These are phyloP conservation scores for Meganola albula DNA, from an alignment of 2,888 invertebrate genomes.

Conservation along the genomic window DNA sequence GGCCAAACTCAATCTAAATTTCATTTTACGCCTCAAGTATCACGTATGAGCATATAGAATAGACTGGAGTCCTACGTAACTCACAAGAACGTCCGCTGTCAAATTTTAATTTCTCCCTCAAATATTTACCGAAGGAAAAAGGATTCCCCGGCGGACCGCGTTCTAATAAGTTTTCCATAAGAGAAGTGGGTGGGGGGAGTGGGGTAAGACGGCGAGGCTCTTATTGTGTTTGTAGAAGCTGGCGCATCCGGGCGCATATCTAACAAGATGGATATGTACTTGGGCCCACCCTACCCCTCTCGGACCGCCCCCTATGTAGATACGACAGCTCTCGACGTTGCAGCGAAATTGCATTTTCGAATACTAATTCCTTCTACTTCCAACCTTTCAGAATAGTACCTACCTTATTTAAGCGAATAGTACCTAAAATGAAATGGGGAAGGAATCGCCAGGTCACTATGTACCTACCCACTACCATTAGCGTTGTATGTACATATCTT, in stretches of 20 bases:
- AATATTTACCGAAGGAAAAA: constrained; percentile 78
- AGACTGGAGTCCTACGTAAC: constrained; percentile 58
- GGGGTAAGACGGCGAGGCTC: constrained; percentile 65
- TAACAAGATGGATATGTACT: constrained; percentile 77
- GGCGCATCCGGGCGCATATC: constrained; percentile 77
- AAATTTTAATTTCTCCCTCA: constrained; percentile 78
- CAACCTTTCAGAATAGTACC: constrained; percentile 33
- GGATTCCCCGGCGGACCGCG: constrained; percentile 75
- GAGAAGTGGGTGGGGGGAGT: constrained; percentile 44
- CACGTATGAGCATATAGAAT: constrained; percentile 70
- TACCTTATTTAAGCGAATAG: constrained; percentile 26
- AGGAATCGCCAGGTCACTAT: constrained; percentile 6
- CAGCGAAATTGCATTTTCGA: constrained; percentile 75
- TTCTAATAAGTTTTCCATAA: constrained; percentile 79
- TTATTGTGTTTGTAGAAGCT: constrained; percentile 77
- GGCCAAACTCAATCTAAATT: constrained; percentile 75
- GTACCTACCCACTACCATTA: too few species aligned
- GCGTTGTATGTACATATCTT: constrained; percentile 1
- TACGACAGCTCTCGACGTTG: constrained; percentile 50
- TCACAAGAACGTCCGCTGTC: constrained; percentile 68
- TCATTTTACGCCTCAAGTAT: constrained; percentile 75
- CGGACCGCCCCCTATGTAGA: constrained; percentile 59
- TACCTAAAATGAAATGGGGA: constrained; percentile 16
- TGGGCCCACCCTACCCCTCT: constrained; percentile 52
- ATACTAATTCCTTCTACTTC: constrained; percentile 66